A percentile compares a stretch with the other conserved stretches of the same genome.
phyloP scores from a whole-genome alignment of 2,113 vertebrate genomes.

The Tachysurus fulvidraco region DNA sequence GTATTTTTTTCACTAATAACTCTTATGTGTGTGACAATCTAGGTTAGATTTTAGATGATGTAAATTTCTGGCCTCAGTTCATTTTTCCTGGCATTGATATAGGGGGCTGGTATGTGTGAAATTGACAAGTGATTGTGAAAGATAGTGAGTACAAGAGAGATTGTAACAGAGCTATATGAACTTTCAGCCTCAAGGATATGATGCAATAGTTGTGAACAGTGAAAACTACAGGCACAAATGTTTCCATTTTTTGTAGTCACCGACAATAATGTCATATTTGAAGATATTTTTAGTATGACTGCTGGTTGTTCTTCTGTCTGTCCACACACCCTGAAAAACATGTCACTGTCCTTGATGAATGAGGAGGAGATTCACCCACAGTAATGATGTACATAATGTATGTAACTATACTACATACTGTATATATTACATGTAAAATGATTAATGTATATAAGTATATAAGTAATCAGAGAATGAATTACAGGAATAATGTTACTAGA shows the following conservation, averaged over 20 bases:
- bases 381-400: background rate
- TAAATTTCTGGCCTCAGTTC: constrained; percentile 2
- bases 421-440: background rate
- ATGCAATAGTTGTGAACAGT: background rate
- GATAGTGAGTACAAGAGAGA: background rate
- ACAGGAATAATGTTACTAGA: background rate
- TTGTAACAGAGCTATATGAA: background rate
- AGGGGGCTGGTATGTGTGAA: background rate
- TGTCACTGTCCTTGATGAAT: background rate
- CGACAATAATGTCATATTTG: background rate
- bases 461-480: background rate
- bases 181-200: background rate
- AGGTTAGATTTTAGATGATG: background rate
- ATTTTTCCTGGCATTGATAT: background rate
- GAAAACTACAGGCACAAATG: background rate
- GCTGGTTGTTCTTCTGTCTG: background rate
- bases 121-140: background rate
- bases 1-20: background rate
- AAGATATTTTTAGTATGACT: background rate
- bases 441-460: background rate
- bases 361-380: background rate
- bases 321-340: background rate
- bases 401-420: background rate
- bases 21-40: background rate
- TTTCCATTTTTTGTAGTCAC: background rate